phyloP scores from a whole-genome alignment of 2,888 invertebrate species.

The Mimas tiliae region DNA sequence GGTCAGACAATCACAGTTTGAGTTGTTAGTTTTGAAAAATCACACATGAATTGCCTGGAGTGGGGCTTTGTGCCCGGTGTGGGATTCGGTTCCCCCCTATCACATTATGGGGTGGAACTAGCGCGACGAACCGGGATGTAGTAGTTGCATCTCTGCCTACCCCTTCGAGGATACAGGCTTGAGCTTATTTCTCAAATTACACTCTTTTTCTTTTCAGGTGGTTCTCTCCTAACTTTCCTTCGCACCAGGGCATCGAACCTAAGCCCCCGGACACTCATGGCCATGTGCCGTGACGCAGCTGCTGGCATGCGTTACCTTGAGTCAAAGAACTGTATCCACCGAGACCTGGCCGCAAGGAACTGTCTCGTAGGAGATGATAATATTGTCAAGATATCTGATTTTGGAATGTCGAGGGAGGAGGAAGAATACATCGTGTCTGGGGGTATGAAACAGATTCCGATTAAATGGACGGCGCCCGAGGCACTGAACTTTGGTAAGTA shows the following conservation, averaged over 20 bases:
- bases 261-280: slow-evolving; percentile 88
- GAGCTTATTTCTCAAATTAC: neutral
- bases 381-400: slow-evolving; percentile 98
- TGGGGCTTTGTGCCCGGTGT: too few species aligned
- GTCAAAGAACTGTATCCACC: slow-evolving; percentile 97
- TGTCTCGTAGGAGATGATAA: slow-evolving; percentile 94
- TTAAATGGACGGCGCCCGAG: slow-evolving; percentile 99
- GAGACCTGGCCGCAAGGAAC: slow-evolving; percentile 97
- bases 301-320: slow-evolving; percentile 98
- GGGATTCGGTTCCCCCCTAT: too few species aligned
- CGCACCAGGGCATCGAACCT: slow-evolving; percentile 89
- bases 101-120: too few species aligned
- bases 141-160: too few species aligned
- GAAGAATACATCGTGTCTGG: slow-evolving; percentile 98
- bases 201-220: slow-evolving; percentile 83
- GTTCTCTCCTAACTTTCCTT: slow-evolving; percentile 94
- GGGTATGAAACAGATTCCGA: slow-evolving; percentile 99
- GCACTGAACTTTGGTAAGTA: slow-evolving; percentile 94
- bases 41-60: too few species aligned
- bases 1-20: too few species aligned
- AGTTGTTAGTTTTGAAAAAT: too few species aligned
- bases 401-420: slow-evolving; percentile 98
- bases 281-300: slow-evolving; percentile 97
- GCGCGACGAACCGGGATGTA: too few species aligned
- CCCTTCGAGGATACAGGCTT: too few species aligned